phyloP scores from a whole-genome alignment of 2,113 vertebrate genomes.

The Pteropus alecto region DNA sequence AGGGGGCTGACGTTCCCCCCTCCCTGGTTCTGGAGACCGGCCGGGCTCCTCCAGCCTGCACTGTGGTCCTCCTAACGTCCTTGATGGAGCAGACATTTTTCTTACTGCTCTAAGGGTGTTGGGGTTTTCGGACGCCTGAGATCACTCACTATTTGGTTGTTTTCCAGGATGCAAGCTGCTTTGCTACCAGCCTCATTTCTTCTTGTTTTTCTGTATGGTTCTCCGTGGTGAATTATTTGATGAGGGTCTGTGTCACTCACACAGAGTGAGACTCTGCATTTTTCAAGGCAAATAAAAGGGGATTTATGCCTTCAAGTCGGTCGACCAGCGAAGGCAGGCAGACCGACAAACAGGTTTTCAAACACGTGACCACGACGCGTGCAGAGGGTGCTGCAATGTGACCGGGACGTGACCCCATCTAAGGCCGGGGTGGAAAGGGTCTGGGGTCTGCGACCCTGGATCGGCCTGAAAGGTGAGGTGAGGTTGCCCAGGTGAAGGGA shows the following conservation, averaged over 20 bases:
- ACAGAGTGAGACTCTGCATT: not conserved
- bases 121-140: rapidly evolving
- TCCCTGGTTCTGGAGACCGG: not conserved
- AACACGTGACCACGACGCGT: not conserved
- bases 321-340: not conserved
- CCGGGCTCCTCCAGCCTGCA: not conserved
- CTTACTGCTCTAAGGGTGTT: not conserved
- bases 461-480: not conserved
- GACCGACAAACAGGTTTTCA: not conserved
- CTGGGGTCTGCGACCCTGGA: too few relatives aligned
- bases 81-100: too few relatives aligned
- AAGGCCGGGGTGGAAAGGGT: not conserved
- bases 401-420: too few relatives aligned
- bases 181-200: not conserved
- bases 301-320: not conserved
- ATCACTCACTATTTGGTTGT: not conserved
- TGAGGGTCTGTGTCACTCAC: not conserved
- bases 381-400: rapidly evolving
- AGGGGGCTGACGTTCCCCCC: too few relatives aligned
- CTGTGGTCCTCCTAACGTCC: not conserved
- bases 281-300: not conserved
- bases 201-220: not conserved
- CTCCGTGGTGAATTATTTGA: not conserved
- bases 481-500: not conserved
- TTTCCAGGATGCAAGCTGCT: rapidly evolving